Conservation (phyloP, 2,888 invertebrate genomes). For the Temnothorax rugatulus region DNA sequence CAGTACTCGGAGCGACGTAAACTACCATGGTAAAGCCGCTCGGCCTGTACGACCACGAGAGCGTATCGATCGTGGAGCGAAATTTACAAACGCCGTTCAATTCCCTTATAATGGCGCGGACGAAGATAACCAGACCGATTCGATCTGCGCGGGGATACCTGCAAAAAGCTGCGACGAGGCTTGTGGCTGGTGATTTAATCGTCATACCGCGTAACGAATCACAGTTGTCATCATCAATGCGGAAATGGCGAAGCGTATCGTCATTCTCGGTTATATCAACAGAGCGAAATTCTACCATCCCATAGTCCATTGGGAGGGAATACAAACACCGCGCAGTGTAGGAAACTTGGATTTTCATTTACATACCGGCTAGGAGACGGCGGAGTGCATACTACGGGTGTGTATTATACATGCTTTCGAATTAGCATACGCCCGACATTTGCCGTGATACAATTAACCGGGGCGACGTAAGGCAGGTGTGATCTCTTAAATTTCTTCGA, state of each 20-base stretch:
- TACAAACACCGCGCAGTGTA: slow-evolving; percentile 58
- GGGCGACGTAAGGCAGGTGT: slow-evolving; percentile 11
- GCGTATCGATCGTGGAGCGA: slow-evolving; percentile 48
- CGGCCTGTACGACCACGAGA: slow-evolving; percentile 52
- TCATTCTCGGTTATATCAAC: slow-evolving; percentile 62
- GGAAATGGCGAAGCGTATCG: slow-evolving; percentile 54
- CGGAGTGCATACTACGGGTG: slow-evolving; percentile 42
- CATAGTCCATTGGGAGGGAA: slow-evolving; percentile 60
- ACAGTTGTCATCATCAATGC: slow-evolving; percentile 50
- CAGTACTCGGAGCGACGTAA: slow-evolving; percentile 60
- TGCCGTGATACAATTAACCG: slow-evolving; percentile 56
- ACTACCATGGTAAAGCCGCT: slow-evolving; percentile 56
- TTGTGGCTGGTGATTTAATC: slow-evolving; percentile 44
- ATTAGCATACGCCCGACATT: slow-evolving; percentile 56
- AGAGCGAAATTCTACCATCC: slow-evolving; percentile 59
- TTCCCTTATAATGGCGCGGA: slow-evolving; percentile 50
- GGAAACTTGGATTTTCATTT: slow-evolving; percentile 65
- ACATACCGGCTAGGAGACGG: slow-evolving; percentile 59
- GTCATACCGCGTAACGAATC: slow-evolving; percentile 43
- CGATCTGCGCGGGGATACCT: background rate
- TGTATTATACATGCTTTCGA: slow-evolving; percentile 55
- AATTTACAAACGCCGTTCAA: slow-evolving; percentile 56
- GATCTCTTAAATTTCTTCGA: slow-evolving; percentile 34
- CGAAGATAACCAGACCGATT: slow-evolving; percentile 28
- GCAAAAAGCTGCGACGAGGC: slow-evolving; percentile 34